Base-by-base conservation (phyloP, 2,888 invertebrate genomes). In the Yponomeuta plumbellus region DNA sequence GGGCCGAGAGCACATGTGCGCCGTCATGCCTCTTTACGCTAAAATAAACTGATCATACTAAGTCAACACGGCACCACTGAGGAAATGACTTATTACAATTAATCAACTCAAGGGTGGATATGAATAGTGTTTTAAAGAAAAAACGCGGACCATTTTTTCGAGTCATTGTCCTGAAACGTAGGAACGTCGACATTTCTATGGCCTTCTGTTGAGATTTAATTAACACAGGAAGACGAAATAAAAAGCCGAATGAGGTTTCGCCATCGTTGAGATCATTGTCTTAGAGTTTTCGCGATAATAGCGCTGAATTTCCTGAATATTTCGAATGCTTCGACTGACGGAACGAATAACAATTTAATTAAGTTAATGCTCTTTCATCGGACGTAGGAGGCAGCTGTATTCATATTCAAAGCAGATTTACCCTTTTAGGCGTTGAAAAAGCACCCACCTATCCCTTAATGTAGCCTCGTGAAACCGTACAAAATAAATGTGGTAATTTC, bases 1-100 rank as follows among this genome's bases (percentile, higher is more conserved):
- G 86, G 86, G 86, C 82, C 76, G 67, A n/a, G 34, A 10, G 82
- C 77, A 81, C 88, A 87, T 84, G 83, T 86, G 90, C 78, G 77
- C 78, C 73, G 75, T 78, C 77, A 78, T 76, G 76, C 78, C 76
- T 80, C 76, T 80, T 79, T 81, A 78, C 79, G 85, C 86, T 73
- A 80, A 88, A 88, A 88, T 88, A 86, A 87, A 88, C 88, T 82
- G 81, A 79, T 75, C 78, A 76, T 75, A 77, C 80, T 78, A 79
- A 83, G 83, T 81, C 83, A 85, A 87, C 81, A 84, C 76, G 22
- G 79, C 72, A 71, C 68, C 73, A 71, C 68, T 67, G 72, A 69
- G 72, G 73, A 73, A 69, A 71, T 72, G 71, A 69, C 66, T 70
- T 68, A 61, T 61, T 61, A 61, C 34, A 23, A 61, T 21, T 58